Percentiles rank a stretch among this genome's conserved stretches.
phyloP scores from a whole-genome alignment of 35 echinoderm and acorn worm genomes.

The Lytechinus pictus region DNA sequence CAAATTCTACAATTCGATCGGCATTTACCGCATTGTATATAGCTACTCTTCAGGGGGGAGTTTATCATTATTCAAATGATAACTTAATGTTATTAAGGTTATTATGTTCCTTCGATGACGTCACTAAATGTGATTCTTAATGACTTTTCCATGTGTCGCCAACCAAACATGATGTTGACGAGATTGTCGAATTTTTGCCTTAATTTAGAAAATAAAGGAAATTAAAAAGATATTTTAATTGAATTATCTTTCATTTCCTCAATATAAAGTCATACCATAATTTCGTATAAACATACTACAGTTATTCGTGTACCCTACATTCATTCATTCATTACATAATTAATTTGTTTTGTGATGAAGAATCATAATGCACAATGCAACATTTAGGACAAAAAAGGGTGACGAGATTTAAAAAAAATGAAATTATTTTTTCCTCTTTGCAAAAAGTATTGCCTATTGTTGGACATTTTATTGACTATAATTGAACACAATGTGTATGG shows the following conservation, averaged over 20 bases:
- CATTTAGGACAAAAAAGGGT: neutral
- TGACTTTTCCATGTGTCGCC: neutral
- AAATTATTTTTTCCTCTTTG: neutral
- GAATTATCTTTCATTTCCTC: neutral
- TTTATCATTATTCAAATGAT: neutral
- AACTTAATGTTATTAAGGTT: neutral
- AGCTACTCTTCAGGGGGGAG: neutral
- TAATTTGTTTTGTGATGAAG: neutral
- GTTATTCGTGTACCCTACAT: neutral
- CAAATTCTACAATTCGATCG: neutral
- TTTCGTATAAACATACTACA: neutral
- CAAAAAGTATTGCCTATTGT: neutral
- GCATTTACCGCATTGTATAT: neutral
- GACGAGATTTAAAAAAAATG: neutral
- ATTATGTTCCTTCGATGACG: neutral
- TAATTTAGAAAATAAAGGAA: neutral
- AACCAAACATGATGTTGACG: slow-evolving; percentile 28
- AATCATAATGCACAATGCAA: neutral
- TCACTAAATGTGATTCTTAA: neutral
- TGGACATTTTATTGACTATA: neutral
- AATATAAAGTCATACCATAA: neutral
- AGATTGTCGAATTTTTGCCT: slow-evolving; percentile 1
- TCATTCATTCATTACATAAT: neutral
- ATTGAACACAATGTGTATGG: neutral
- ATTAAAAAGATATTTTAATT: slow-evolving; percentile 22